A percentile compares a stretch with the other conserved stretches of the same genome.
phyloP scores from a whole-genome alignment of 2,888 invertebrate genomes.

The Athalia cordata region DNA sequence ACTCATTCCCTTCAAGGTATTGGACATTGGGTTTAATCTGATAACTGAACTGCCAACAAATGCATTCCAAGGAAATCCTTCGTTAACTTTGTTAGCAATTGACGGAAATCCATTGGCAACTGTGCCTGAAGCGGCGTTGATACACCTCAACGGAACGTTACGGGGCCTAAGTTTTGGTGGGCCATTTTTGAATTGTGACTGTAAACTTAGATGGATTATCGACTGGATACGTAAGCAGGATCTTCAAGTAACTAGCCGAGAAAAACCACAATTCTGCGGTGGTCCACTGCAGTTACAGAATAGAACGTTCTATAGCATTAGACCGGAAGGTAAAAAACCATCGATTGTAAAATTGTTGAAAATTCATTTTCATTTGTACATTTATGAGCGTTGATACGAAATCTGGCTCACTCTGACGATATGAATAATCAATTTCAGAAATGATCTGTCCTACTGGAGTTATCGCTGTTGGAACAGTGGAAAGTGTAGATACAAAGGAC shows the following conservation, averaged over 20 bases:
- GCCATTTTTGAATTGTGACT: constrained; percentile 91
- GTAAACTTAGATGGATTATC: constrained; percentile 90
- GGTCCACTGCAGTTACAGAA: constrained; percentile 87
- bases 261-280: constrained; percentile 95
- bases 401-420: no score
- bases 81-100: constrained; percentile 89
- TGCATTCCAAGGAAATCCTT: constrained; percentile 88
- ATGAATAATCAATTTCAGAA: constrained; percentile 62
- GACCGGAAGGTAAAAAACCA: constrained; percentile 80
- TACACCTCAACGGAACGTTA: constrained; percentile 87
- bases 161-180: constrained; percentile 92
- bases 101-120: constrained; percentile 94
- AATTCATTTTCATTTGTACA: not conserved
- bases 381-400: no score
- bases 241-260: constrained; percentile 93
- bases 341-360: not conserved
- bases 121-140: constrained; percentile 86
- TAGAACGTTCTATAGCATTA: constrained; percentile 90
- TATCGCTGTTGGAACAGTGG: constrained; percentile 77
- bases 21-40: constrained; percentile 95
- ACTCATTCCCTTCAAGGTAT: constrained; percentile 75
- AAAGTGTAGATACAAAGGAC: constrained; percentile 74
- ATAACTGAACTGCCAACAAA: constrained; percentile 86
- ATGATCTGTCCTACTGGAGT: constrained; percentile 73
- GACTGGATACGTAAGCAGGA: constrained; percentile 93